phyloP scores from a whole-genome alignment of 2,797 vertebrate genomes.

The Bradypus variegatus region DNA sequence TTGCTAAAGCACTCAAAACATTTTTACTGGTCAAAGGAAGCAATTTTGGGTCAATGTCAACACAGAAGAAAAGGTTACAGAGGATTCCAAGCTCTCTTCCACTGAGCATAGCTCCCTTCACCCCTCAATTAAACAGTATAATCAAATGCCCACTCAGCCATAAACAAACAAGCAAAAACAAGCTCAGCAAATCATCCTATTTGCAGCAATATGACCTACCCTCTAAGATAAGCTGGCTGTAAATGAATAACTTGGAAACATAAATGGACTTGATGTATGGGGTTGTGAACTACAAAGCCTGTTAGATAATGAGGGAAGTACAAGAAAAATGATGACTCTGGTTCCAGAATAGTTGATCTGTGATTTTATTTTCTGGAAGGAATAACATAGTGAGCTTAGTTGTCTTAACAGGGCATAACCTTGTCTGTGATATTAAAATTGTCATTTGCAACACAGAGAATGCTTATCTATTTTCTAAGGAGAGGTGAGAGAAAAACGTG shows the following conservation, averaged over 20 bases:
- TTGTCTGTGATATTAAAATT: constrained; percentile 35
- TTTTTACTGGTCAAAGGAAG: constrained; percentile 21
- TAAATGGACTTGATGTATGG: constrained; percentile 12
- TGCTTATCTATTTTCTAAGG: constrained; percentile 25
- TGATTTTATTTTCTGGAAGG: constrained; percentile 36
- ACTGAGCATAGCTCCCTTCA: not conserved
- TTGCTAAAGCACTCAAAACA: not conserved
- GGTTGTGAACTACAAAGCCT: not conserved
- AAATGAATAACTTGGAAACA: constrained; percentile 38
- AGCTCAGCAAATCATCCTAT: not conserved
- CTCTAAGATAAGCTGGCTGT: constrained; percentile 4
- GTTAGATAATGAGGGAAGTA: constrained; percentile 23
- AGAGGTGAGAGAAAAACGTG: not conserved
- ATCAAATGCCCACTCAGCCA: constrained; percentile 30
- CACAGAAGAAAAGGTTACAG: not conserved
- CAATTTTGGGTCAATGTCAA: constrained; percentile 23
- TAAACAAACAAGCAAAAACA: constrained; percentile 35
- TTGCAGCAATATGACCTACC: not conserved
- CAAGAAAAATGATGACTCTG: constrained; percentile 8
- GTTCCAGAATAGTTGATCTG: not conserved
- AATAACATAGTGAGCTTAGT: not conserved
- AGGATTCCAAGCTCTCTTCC: not conserved
- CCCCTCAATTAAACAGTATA: constrained; percentile 18
- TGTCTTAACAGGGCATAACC: not conserved
- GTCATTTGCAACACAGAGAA: constrained; percentile 34